Conservation (phyloP, 2,113 vertebrate species). For the Gymnobelideus leadbeateri region DNA sequence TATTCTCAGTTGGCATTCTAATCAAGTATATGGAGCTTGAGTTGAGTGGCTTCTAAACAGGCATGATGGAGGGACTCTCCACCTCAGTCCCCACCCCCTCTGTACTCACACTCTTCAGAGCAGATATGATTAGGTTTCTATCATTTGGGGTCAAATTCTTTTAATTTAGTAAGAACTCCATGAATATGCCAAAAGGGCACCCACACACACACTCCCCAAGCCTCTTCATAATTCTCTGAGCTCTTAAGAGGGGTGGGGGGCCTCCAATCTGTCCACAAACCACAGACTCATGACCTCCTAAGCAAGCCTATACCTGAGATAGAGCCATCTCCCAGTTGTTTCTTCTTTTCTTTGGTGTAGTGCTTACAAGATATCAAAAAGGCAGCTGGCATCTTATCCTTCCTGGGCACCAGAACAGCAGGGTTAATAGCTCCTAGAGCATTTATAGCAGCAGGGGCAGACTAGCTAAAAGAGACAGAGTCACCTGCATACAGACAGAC, state of each 20-base stretch:
- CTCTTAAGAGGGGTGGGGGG: neutral
- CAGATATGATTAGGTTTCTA: neutral
- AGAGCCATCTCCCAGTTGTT: neutral
- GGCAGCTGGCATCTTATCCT: neutral
- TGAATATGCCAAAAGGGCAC: neutral
- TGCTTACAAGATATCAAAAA: neutral
- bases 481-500: neutral
- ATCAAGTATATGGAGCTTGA: neutral
- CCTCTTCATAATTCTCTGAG: neutral
- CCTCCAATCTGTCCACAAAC: neutral
- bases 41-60: neutral
- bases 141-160: neutral
- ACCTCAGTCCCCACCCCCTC: no score
- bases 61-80: neutral
- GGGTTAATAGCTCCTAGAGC: neutral
- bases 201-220: neutral
- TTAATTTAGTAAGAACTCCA: neutral
- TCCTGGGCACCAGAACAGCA: neutral
- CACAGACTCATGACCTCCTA: neutral
- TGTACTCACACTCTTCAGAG: neutral
- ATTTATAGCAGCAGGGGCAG: neutral
- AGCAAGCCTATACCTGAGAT: neutral
- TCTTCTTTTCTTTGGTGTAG: neutral
- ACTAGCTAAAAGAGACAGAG: neutral
- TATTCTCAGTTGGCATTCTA: neutral